Evolutionary conservation across 2,113 vertebrate species (phyloP), one percentile per base, ranked within the genome.

Genomic region (Bostrychus sinensis): DNA sequence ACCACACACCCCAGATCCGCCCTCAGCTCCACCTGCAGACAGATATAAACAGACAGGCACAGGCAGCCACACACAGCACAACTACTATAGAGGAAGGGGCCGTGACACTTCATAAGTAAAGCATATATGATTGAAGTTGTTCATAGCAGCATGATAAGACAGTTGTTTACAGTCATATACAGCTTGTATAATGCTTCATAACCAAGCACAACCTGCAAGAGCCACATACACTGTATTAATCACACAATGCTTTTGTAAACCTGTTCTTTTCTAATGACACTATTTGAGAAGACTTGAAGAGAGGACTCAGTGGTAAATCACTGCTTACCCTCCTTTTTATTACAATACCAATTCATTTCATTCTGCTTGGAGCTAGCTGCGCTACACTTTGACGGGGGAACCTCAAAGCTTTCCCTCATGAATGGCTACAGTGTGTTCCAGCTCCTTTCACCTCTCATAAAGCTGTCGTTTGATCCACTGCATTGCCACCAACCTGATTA

Each of bases 381-480:
- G 23, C 68, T 41, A 0, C 9, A 3, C 74, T 57, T 38, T 68
- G 62, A 66, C 72, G 55, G 53, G 28, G 45, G 43, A 57, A 65
- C 59, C 78, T 80, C 62, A 74, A 54, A 78, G 74, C 62, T 68
- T 75, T 72, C 38, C 59, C 60, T 68, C 66, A 43, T 70, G 63
- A 77, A 59, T 43, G 77, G 41, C 36, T 66, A 22, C 41, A 16
- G 42, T 65, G 70, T 36, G 34, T 67, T 65, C 71, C 77, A 43
- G 54, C 50, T 8, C 50, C 17, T 19, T 39, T 55, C 53, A 34
- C 51, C 28, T 62, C 67, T 77, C 60, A 57, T 87, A 87, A 83
- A 86, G 78, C 72, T 63, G 43, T 38, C 36, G 20, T 77, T 77
- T 73, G 72, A 78, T 79, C 81, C 75, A 62, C 75, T 58, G 72